phyloP scores from a whole-genome alignment of 2,888 invertebrate genomes.

The Synergus laeviventris region DNA sequence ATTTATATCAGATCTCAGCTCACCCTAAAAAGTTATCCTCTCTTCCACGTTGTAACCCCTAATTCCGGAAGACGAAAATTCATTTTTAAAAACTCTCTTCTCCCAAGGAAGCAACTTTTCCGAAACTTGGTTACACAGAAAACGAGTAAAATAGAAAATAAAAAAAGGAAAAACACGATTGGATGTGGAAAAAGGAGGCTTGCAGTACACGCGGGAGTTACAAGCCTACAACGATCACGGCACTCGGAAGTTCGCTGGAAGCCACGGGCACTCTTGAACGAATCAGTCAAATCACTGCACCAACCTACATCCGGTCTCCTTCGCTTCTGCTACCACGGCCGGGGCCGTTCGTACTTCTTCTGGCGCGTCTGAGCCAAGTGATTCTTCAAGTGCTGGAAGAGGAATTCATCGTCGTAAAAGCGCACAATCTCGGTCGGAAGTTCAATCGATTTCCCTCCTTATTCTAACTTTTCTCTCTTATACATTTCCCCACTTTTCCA shows the following conservation, averaged over 20 bases:
- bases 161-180: background rate
- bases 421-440: constrained; percentile 21
- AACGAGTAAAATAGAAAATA: background rate
- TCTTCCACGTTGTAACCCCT: background rate
- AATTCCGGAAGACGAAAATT: background rate
- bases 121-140: background rate
- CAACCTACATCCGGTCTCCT: constrained; percentile 67
- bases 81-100: constrained; percentile 13
- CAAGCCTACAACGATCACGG: constrained; percentile 50
- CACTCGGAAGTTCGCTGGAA: constrained; percentile 70
- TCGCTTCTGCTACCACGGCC: constrained; percentile 44
- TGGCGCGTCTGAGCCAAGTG: constrained; percentile 34
- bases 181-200: background rate
- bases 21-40: constrained; percentile 15
- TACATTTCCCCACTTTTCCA: background rate
- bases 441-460: constrained; percentile 3
- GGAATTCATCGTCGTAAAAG: constrained; percentile 26
- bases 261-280: constrained; percentile 65
- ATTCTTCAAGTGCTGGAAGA: constrained; percentile 33
- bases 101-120: background rate
- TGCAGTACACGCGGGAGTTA: constrained; percentile 40
- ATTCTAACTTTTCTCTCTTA: constrained; percentile 1
- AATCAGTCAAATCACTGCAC: constrained; percentile 70
- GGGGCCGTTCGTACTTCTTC: constrained; percentile 29
- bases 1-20: background rate